A percentile compares a stretch with the other conserved stretches of the same genome.
These are phyloP conservation scores for Peromyscus nudipes DNA, from an alignment of 2,797 vertebrate genomes.

Conservation along the genomic window DNA sequence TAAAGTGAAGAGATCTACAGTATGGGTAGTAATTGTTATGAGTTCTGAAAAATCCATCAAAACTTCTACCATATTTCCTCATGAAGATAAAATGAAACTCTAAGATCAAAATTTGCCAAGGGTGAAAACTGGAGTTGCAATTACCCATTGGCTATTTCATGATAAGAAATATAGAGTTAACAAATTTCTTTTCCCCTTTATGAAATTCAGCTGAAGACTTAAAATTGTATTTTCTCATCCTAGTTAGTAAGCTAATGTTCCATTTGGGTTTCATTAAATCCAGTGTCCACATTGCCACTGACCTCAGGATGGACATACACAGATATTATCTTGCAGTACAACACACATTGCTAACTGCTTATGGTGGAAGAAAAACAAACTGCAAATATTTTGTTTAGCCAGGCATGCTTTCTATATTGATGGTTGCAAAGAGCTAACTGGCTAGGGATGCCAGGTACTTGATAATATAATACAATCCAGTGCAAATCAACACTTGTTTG, in stretches of 20 bases:
- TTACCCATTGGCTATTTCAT: not conserved
- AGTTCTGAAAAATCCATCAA: not conserved
- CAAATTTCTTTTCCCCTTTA: slow-evolving; percentile 43
- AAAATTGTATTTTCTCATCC: not conserved
- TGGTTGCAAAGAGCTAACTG: slow-evolving; percentile 35
- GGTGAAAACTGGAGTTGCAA: not conserved
- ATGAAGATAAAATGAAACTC: not conserved
- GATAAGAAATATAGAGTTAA: not conserved
- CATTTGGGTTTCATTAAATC: not conserved
- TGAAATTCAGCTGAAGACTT: slow-evolving; percentile 36
- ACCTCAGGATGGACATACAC: not conserved
- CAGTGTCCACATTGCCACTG: slow-evolving; percentile 16
- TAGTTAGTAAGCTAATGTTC: slow-evolving; percentile 16
- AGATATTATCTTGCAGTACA: not conserved
- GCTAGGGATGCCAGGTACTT: not conserved
- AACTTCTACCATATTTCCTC: not conserved
- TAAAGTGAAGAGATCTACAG: not conserved
- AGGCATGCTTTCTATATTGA: slow-evolving; percentile 1
- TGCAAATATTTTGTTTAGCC: slow-evolving; percentile 25
- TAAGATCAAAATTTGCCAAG: not conserved
- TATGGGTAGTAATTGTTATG: not conserved
- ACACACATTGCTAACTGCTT: not conserved
- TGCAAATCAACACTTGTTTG: slow-evolving; percentile 15
- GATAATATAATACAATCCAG: not conserved
- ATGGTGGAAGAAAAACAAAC: not conserved